Evolutionary conservation across 2,888 invertebrate genomes (phyloP).

Genomic region (Nysson spinosus): DNA sequence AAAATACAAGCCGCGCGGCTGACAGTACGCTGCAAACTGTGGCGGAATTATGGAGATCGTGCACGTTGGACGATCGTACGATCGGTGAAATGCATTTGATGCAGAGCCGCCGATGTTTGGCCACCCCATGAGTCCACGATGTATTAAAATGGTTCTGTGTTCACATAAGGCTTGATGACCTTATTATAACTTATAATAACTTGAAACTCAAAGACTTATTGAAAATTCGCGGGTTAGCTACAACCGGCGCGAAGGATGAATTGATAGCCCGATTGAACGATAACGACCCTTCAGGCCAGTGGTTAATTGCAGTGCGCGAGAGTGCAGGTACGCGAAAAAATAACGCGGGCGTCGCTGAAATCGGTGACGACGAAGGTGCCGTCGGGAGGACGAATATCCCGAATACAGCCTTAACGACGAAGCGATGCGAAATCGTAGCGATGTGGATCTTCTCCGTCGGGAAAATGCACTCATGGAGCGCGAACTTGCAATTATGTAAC

Average conservation of each 20-base stretch:
- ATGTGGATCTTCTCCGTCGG: conserved; percentile 1
- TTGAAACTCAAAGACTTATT: conserved; percentile 2
- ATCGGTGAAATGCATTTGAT: no score
- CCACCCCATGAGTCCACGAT: no score
- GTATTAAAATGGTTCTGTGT: no score
- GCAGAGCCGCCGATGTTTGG: no score
- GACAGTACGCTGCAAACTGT: no score
- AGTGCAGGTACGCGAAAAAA: neutral
- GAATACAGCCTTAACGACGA: neutral
- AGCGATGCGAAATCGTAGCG: neutral
- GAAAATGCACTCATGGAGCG: conserved; percentile 13
- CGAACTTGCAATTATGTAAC: conserved; percentile 1
- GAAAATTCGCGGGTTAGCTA: conserved; percentile 3
- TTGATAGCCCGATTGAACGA: conserved; percentile 12
- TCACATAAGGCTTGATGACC: no score
- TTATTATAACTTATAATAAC: no score
- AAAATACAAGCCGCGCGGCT: no score
- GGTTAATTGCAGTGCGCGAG: neutral
- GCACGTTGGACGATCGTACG: no score
- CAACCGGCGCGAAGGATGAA: conserved; percentile 12
- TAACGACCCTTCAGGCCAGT: conserved; percentile 6
- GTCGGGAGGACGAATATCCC: neutral
- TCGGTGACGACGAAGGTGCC: neutral
- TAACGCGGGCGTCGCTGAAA: neutral
- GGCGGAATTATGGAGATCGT: no score